A percentile compares a stretch with the other conserved stretches of the same genome.
Conservation (phyloP, 2,797 vertebrate species). For the Oreochromis grahami region DNA sequence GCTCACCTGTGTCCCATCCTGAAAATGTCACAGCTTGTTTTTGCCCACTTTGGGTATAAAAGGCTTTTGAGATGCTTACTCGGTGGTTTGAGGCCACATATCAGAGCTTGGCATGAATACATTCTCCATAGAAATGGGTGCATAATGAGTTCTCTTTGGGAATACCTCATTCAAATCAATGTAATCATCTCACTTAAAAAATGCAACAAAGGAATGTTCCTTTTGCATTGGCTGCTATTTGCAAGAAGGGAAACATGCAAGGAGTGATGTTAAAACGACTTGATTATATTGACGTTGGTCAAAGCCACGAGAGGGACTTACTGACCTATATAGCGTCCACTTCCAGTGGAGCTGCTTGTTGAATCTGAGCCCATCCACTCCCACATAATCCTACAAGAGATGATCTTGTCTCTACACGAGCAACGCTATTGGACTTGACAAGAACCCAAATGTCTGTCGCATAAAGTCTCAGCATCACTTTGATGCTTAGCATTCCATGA, state of each 20-base stretch:
- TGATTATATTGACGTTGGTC: constrained; percentile 53
- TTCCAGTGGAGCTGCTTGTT: constrained; percentile 59
- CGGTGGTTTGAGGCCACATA: constrained; percentile 46
- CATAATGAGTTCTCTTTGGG: constrained; percentile 41
- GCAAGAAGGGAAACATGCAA: constrained; percentile 15
- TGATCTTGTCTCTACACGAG: constrained; percentile 59
- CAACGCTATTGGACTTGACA: constrained; percentile 60
- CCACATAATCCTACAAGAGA: constrained; percentile 69
- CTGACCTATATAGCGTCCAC: constrained; percentile 72
- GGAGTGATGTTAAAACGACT: constrained; percentile 39
- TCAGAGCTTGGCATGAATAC: constrained; percentile 38
- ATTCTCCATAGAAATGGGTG: constrained; percentile 17
- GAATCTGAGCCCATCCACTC: constrained; percentile 56
- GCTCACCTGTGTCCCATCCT: constrained; percentile 61
- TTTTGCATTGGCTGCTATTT: constrained; percentile 32
- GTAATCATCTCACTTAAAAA: constrained; percentile 52
- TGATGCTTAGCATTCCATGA: constrained; percentile 41
- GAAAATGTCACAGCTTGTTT: constrained; percentile 30
- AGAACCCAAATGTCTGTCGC: constrained; percentile 57
- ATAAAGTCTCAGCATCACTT: constrained; percentile 28
- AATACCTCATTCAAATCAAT: constrained; percentile 62
- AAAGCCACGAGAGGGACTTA: constrained; percentile 61
- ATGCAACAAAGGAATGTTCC: constrained; percentile 40
- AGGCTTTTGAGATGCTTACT: constrained; percentile 51
- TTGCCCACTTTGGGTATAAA: constrained; percentile 43